A percentile compares a stretch with the other conserved stretches of the same genome.
Conservation (phyloP, 2,113 vertebrate genomes). For the Toxotes chatareus region DNA sequence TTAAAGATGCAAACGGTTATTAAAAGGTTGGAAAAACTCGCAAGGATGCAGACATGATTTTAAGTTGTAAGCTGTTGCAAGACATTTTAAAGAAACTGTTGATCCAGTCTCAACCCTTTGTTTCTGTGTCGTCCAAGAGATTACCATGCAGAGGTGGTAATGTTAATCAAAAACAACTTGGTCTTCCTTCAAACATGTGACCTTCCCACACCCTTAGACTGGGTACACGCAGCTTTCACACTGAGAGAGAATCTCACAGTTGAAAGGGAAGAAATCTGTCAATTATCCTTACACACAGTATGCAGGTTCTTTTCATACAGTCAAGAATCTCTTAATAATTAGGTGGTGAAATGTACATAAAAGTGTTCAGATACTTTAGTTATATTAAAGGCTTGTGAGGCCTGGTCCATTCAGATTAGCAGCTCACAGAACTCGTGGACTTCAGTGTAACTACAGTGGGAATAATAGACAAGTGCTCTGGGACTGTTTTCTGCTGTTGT, state of each 20-base stretch:
- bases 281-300: not conserved
- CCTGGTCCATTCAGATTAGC: not conserved
- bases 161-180: not conserved
- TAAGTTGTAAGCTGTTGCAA: no score
- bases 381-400: not conserved
- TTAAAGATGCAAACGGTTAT: no score
- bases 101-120: no score
- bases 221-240: not conserved
- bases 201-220: not conserved
- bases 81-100: no score
- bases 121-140: no score
- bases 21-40: no score
- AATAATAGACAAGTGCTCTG: not conserved
- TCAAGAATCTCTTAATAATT: not conserved
- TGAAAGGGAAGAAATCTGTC: not conserved
- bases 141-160: no score
- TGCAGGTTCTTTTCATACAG: not conserved
- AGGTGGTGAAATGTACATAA: not conserved
- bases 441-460: not conserved
- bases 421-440: not conserved
- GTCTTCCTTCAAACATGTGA: not conserved
- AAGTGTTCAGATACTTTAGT: not conserved
- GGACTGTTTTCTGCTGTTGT: not conserved
- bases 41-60: no score
- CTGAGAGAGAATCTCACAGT: not conserved